Evolutionary conservation across 2,888 invertebrate species (phyloP).

Genomic region (Cerceris ruficornis): DNA sequence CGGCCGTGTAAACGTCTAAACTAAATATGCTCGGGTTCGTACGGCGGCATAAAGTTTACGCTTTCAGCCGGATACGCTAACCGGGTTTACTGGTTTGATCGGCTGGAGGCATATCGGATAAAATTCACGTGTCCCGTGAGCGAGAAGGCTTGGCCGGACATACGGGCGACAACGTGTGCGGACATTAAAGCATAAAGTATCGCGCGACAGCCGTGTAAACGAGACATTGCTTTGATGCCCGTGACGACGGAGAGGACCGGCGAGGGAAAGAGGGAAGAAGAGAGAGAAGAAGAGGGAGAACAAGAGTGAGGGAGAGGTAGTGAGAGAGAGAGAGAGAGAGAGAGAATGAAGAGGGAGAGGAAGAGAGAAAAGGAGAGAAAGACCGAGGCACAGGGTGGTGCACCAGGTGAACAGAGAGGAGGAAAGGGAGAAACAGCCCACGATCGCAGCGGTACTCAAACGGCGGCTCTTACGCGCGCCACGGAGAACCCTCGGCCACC

Average conservation of each 20-base stretch:
- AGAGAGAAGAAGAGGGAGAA: neutral
- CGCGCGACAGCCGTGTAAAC: conserved; percentile 60
- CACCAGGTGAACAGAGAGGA: conserved; percentile 6
- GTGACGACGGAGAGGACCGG: conserved; percentile 50
- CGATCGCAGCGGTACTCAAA: conserved; percentile 4
- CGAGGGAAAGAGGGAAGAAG: neutral
- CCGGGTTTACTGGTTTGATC: conserved; percentile 45
- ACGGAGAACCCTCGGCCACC: conserved; percentile 4
- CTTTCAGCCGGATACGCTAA: conserved; percentile 19
- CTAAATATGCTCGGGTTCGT: conserved; percentile 4
- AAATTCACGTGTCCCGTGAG: conserved; percentile 52
- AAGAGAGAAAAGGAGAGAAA: conserved; percentile 33
- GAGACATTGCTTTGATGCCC: conserved; percentile 61
- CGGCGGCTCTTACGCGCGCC: neutral
- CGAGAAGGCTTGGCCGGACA: conserved; percentile 31
- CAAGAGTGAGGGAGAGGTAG: neutral
- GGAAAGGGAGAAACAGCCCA: conserved; percentile 6
- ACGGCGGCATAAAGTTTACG: conserved; percentile 1
- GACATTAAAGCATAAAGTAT: conserved; percentile 65
- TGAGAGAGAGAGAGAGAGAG: conserved; percentile 15
- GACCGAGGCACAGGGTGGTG: conserved; percentile 19
- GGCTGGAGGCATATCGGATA: conserved; percentile 42
- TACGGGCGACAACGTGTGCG: conserved; percentile 57
- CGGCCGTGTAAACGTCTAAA: neutral
- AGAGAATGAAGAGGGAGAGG: too few species aligned